Evolutionary conservation across 2,797 vertebrate genomes (phyloP).

Genomic region (Distichodus sexfasciatus): DNA sequence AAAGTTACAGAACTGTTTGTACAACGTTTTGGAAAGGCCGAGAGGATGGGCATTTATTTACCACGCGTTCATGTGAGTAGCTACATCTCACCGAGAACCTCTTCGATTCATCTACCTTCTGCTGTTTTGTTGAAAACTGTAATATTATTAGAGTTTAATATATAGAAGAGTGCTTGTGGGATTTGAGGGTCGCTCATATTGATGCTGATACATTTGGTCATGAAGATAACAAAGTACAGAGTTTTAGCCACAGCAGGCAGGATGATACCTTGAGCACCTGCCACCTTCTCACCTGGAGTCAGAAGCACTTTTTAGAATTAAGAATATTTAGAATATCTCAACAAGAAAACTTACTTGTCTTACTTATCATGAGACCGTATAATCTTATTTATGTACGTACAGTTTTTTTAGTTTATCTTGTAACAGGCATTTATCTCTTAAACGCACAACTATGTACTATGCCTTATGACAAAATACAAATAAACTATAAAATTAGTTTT

Average conservation of each 20-base stretch:
- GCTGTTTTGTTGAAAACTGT: background rate
- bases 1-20: conserved; percentile 91
- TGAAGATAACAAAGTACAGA: background rate
- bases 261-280: conserved; percentile 32
- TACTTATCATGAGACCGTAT: too few species aligned
- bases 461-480: too few species aligned
- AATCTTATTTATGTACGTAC: too few species aligned
- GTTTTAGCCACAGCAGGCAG: background rate
- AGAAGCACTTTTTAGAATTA: conserved; percentile 55
- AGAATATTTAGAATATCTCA: conserved; percentile 49
- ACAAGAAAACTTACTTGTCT: too few species aligned
- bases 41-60: conserved; percentile 97
- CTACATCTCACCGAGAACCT: background rate
- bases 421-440: too few species aligned
- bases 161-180: too few species aligned
- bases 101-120: too few species aligned
- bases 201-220: too few species aligned
- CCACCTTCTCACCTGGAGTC: conserved; percentile 49
- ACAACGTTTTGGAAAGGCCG: conserved; percentile 96
- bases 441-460: too few species aligned
- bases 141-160: background rate
- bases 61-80: conserved; percentile 98
- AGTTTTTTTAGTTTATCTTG: too few species aligned
- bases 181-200: too few species aligned
- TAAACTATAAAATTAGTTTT: too few species aligned